Evolutionary conservation across 2,113 vertebrate species (phyloP), one percentile per base, ranked within the genome.

Genomic region (Hippolais icterina): DNA sequence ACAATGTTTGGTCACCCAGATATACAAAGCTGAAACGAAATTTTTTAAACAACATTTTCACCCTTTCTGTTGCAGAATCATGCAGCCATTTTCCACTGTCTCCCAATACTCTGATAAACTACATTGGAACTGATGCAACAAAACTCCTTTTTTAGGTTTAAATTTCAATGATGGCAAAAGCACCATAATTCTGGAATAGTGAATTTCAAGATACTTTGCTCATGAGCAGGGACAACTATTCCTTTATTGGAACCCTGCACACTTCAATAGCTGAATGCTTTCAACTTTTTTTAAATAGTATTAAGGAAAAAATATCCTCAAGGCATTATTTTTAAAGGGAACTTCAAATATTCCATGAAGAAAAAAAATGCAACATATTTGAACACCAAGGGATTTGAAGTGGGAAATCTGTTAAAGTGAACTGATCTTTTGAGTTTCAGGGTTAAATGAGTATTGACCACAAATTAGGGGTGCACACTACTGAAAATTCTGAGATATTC

Each of bases 281-380:
- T 98, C 97, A 98, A 97, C 96, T 97, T 98, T 96, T 97, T 98
- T 97, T 96, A 98, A 98, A 96, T 94, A 92, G 93, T 96, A 96
- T 98, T 98, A 98, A 93, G 97, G 87, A 89, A 93, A 97, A 98
- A 98, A 98, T 98, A 98, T 98, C 97, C 98, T 97, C 86, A 78
- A 98, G 98, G 97, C 97, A 96, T 97, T 98, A 97, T 98, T 98
- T 97, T 98, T 98, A 98, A 97, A 98, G 93, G 86, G 89, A 94
- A 97, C 97, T 98, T 98, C 98, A 98, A 98, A 98, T 89, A 75
- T 96, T 95, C 92, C 28, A 15, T 85, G 79, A 94, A 87, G 5
- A 42, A 74, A 71, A 93, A 74, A 95, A 97, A 71, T 57, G 77
- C 79, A 96, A 95, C 89, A 75, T 86, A 47, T 97, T 97, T 97